Conservation (phyloP, 2,888 invertebrate species). For the Agrochola lychnidis region DNA sequence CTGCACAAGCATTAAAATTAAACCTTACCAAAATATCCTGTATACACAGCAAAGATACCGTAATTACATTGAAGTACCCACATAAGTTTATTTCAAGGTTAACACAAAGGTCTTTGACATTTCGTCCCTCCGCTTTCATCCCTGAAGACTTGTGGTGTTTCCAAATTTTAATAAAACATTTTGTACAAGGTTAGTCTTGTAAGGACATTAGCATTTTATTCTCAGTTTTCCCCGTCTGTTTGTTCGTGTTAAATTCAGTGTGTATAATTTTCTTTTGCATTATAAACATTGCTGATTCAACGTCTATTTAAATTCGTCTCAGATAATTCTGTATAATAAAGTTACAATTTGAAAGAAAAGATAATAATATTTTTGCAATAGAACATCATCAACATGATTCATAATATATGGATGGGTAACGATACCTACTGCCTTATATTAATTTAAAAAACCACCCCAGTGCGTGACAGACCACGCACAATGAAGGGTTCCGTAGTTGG, state of each 20-base stretch:
- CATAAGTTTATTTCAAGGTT: slow-evolving; percentile 37
- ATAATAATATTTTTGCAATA: neutral
- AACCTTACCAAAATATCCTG: neutral
- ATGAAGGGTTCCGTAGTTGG: too few species aligned
- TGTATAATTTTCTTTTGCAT: slow-evolving; percentile 43
- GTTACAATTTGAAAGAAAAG: too few species aligned
- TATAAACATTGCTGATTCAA: neutral
- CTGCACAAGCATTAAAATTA: neutral
- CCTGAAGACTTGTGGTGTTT: slow-evolving; percentile 47
- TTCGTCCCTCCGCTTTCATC: slow-evolving; percentile 1
- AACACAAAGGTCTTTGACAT: slow-evolving; percentile 51
- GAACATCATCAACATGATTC: too few species aligned
- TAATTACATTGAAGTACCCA: slow-evolving; percentile 13
- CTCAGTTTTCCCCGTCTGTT: slow-evolving; percentile 15
- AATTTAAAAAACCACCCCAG: neutral
- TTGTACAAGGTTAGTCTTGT: slow-evolving; percentile 6
- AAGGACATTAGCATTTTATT: slow-evolving; percentile 47
- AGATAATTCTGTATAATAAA: neutral
- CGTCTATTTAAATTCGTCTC: neutral
- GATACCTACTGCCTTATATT: neutral
- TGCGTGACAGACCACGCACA: too few species aligned
- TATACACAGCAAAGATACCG: neutral
- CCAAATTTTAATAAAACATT: slow-evolving; percentile 55
- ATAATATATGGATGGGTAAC: neutral
- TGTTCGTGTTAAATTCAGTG: slow-evolving; percentile 28